phyloP scores from a whole-genome alignment of 2,113 vertebrate species.

The Caranx melampygus region DNA sequence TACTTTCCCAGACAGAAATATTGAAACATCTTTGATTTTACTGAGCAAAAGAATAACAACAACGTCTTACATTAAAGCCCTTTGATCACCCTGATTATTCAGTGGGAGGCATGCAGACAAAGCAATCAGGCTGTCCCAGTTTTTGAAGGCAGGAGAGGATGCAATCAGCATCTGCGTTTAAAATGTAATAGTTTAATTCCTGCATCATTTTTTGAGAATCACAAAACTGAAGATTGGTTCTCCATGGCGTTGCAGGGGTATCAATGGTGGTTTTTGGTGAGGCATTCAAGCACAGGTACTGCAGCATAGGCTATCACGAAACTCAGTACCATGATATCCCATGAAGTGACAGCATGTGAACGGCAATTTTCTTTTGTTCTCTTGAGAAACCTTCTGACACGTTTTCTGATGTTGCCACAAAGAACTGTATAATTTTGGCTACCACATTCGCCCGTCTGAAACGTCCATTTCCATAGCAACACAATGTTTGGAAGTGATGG shows the following conservation, averaged over 20 bases:
- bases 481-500: conserved; percentile 58
- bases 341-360: conserved; percentile 53
- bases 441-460: conserved; percentile 53
- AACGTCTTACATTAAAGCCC: conserved; percentile 31
- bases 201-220: conserved; percentile 27
- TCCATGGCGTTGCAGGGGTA: background rate
- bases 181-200: conserved; percentile 37
- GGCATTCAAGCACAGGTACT: background rate
- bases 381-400: conserved; percentile 54
- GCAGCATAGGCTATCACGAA: conserved; percentile 26
- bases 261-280: background rate
- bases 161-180: conserved; percentile 17
- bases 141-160: conserved; percentile 25
- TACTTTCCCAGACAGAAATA: background rate
- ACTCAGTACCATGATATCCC: conserved; percentile 18
- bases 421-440: conserved; percentile 69
- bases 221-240: background rate
- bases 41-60: conserved; percentile 27
- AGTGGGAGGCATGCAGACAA: conserved; percentile 30
- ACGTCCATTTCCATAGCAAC: conserved; percentile 71
- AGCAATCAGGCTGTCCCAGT: conserved; percentile 44
- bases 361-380: conserved; percentile 70
- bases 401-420: conserved; percentile 63
- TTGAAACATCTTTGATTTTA: conserved; percentile 25
- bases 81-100: conserved; percentile 61